Percentiles rank a stretch among this genome's conserved stretches.
Conservation (phyloP, 2,113 vertebrate species). For the Tringa solitaria region DNA sequence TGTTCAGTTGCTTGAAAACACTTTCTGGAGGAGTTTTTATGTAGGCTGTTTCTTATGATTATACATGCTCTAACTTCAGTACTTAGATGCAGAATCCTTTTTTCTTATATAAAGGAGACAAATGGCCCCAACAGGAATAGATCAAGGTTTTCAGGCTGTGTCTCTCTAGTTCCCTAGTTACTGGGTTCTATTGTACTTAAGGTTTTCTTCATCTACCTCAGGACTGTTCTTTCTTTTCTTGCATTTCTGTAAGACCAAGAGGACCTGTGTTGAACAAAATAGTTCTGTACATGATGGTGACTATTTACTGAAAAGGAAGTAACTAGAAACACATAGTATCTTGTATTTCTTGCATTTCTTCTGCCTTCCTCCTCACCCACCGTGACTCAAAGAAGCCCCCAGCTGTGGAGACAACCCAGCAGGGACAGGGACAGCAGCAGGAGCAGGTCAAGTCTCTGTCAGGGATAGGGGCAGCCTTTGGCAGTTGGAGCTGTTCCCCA, state of each 20-base stretch:
- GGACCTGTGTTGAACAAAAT: not conserved
- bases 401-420: not conserved
- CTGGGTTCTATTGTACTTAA: not conserved
- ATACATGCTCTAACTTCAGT: conserved; percentile 29
- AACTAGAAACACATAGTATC: not conserved
- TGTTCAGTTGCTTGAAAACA: conserved; percentile 54
- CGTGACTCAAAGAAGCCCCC: not conserved
- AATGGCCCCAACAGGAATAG: conserved; percentile 51
- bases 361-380: not conserved
- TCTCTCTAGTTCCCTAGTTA: not conserved
- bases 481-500: not conserved
- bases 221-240: not conserved
- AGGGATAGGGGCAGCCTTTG: not conserved
- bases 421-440: not conserved
- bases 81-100: not conserved
- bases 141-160: conserved; percentile 25
- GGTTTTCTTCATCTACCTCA: not conserved
- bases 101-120: conserved; percentile 23
- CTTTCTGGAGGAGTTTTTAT: conserved; percentile 56
- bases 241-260: not conserved
- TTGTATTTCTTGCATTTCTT: not conserved
- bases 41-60: conserved; percentile 59
- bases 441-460: not conserved
- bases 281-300: not conserved
- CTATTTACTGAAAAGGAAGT: not conserved